Evolutionary conservation across 2,888 invertebrate genomes (phyloP).

Genomic region (Mimachlamys varia): DNA sequence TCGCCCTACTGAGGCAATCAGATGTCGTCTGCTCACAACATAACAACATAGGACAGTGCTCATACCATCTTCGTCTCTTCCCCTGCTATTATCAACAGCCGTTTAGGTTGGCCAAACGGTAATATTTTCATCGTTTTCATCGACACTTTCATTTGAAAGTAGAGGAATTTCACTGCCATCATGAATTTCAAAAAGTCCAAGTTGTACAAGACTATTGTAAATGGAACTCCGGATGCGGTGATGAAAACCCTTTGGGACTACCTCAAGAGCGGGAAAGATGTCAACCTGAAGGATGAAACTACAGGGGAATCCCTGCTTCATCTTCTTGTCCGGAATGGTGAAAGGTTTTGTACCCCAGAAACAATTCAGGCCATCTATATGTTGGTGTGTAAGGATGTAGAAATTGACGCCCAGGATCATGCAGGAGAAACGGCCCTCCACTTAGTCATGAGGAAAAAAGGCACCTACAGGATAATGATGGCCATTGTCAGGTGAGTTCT

Average conservation of each 20-base stretch:
- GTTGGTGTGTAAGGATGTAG: conserved; percentile 74
- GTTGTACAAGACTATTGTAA: conserved; percentile 81
- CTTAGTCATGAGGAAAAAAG: conserved; percentile 67
- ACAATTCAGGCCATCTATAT: conserved; percentile 73
- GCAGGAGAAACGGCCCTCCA: conserved; percentile 73
- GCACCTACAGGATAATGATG: conserved; percentile 71
- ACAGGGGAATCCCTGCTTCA: conserved; percentile 73
- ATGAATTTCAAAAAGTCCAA: conserved; percentile 71
- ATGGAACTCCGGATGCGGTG: conserved; percentile 66
- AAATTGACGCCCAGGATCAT: conserved; percentile 72
- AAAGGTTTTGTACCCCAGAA: conserved; percentile 70
- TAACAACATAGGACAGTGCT: background rate
- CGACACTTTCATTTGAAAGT: background rate
- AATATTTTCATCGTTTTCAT: background rate
- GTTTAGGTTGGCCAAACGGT: background rate
- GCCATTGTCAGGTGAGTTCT: conserved; percentile 72
- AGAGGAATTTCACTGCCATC: conserved; percentile 24
- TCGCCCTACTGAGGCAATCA: background rate
- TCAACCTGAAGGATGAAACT: conserved; percentile 68
- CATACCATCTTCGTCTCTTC: background rate
- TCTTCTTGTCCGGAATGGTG: conserved; percentile 68
- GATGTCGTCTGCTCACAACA: conserved; percentile 27
- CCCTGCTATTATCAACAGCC: background rate
- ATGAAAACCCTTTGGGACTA: conserved; percentile 68
- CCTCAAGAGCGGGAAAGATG: conserved; percentile 70